Evolutionary conservation across 2,797 vertebrate species (phyloP).

Genomic region (Alca torda): DNA sequence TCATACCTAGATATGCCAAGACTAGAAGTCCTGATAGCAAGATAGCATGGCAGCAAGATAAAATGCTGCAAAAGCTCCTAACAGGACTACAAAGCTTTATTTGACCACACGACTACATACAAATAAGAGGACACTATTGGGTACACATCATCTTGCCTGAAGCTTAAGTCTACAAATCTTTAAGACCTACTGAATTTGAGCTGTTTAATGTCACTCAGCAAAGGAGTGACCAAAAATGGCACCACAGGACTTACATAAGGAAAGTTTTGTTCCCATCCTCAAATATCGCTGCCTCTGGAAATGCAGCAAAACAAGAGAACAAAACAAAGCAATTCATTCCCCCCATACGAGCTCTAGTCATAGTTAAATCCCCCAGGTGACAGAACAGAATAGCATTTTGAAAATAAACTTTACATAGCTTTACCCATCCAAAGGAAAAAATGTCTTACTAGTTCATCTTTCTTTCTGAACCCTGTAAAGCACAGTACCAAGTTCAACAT

Average conservation of each 20-base stretch:
- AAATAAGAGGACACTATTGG: neutral
- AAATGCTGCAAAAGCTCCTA: neutral
- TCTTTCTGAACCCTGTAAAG: conserved; percentile 95
- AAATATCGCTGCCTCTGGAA: neutral
- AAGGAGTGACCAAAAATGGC: neutral
- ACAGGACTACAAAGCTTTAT: neutral
- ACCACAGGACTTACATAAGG: neutral
- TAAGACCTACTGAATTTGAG: neutral
- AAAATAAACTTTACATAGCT: neutral
- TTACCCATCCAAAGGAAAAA: neutral
- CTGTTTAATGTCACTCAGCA: neutral
- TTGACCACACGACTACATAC: neutral
- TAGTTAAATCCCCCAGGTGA: neutral
- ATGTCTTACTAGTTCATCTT: conserved; percentile 93
- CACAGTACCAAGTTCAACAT: conserved; percentile 94
- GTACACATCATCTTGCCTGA: neutral
- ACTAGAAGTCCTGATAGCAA: neutral
- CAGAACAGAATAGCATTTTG: neutral
- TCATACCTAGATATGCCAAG: neutral
- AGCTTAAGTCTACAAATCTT: neutral
- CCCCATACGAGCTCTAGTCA: rapidly evolving
- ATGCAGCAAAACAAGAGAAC: neutral
- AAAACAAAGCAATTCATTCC: neutral
- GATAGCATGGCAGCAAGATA: neutral
- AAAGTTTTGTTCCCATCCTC: neutral